Conservation (phyloP, 2,888 invertebrate genomes). For the Eulithis prunata region DNA sequence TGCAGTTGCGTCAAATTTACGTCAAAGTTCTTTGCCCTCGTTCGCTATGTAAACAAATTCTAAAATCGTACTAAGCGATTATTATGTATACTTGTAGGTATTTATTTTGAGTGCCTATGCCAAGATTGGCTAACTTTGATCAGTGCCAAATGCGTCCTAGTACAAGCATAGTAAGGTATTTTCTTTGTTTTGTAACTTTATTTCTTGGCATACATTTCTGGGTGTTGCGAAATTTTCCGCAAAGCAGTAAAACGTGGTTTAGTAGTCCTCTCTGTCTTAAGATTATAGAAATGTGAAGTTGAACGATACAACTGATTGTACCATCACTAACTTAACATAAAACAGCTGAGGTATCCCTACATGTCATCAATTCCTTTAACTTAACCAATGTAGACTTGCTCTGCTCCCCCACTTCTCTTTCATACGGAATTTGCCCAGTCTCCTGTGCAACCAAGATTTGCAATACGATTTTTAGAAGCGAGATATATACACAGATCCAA, state of each 20-base stretch:
- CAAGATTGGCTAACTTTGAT: slow-evolving; percentile 42
- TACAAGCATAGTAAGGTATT: slow-evolving; percentile 31
- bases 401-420: too few species aligned
- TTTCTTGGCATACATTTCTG: slow-evolving; percentile 23
- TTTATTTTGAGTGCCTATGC: slow-evolving; percentile 37
- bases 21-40: slow-evolving; percentile 28
- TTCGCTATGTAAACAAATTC: slow-evolving; percentile 34
- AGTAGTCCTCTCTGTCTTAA: neutral
- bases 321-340: too few species aligned
- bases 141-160: slow-evolving; percentile 46
- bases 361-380: too few species aligned
- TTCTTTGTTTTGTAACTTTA: slow-evolving; percentile 36
- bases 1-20: neutral
- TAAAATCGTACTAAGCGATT: slow-evolving; percentile 34
- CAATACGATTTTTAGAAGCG: too few species aligned
- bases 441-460: too few species aligned
- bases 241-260: slow-evolving; percentile 9
- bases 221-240: slow-evolving; percentile 21
- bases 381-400: too few species aligned
- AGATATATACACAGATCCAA: too few species aligned
- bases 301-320: too few species aligned
- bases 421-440: too few species aligned
- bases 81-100: slow-evolving; percentile 14
- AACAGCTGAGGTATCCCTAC: too few species aligned
- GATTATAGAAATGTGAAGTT: neutral